Base-by-base conservation (phyloP, 2,888 invertebrate species). In the Acheta domesticus region DNA sequence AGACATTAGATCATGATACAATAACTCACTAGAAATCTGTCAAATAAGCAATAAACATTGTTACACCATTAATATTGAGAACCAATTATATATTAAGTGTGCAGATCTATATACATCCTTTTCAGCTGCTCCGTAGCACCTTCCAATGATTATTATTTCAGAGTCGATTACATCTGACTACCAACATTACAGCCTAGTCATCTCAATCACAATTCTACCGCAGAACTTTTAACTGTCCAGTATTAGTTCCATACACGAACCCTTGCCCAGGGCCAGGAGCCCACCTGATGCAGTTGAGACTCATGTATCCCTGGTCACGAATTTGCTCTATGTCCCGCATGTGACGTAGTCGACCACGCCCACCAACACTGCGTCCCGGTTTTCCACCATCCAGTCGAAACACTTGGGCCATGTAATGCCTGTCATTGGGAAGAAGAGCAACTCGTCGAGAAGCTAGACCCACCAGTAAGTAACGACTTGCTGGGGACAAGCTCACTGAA, bases 281-380 rank as follows among this genome's bases (percentile, higher is more conserved):
- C 95, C 95, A 96, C 79, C 94, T 89, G 79, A 95, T 93, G 84
- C 95, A 95, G 88, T 96, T 96, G 76, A 95, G 90, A 85, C 93
- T 94, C 80, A 93, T 92, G 84, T 92, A 91, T 77, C 90, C 90
- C 76, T 90, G 85, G n/a, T 86, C 87, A 76, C 87, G 89, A 82
- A 91, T 90, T 83, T 92, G 92, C 84, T 92, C 90, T 82, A 94
- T 86, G 84, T 92, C 91, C 82, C 92, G 89, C 79, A 93, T 87
- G 23, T 82, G 81, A 2, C 83, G 78, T 75, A 82, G 80, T 21
- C 83, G 81, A 16, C 84, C 84, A 79, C 82, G 82, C 3, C 82
- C 78, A 48, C 82, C 81, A 73, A 80, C 48, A 80, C 81, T 11
- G 74, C 80, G 48, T 79, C 80, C 36, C 21, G 81, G 75, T 62